A percentile compares a stretch with the other conserved stretches of the same genome.
Conservation (phyloP, 2,113 vertebrate species). For the Chaetodon trifascialis region DNA sequence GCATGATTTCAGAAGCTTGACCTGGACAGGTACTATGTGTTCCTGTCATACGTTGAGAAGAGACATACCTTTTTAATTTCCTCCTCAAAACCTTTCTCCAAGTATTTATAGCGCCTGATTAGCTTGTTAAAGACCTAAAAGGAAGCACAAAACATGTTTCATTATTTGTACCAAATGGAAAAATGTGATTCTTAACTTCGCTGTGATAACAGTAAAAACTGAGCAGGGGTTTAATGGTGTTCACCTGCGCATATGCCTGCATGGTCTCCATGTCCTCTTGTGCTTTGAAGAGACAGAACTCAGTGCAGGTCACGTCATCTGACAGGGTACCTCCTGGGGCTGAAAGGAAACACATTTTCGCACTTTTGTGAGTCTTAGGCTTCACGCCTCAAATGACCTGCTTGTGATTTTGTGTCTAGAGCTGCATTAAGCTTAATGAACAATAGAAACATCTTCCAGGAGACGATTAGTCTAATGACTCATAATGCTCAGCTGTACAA, state of each 20-base stretch:
- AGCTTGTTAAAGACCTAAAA: slow-evolving; percentile 98
- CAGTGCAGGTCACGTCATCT: slow-evolving; percentile 95
- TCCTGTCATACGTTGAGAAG: background rate
- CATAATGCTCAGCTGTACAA: background rate
- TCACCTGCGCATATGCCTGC: slow-evolving; percentile 98
- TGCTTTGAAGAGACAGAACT: slow-evolving; percentile 97
- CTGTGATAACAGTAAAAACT: background rate
- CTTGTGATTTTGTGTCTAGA: too few species aligned
- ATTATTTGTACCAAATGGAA: slow-evolving; percentile 89
- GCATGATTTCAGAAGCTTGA: background rate
- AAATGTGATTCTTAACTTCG: background rate
- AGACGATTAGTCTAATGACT: background rate
- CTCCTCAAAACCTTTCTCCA: slow-evolving; percentile 99
- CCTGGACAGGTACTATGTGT: background rate
- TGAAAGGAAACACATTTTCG: slow-evolving; percentile 62
- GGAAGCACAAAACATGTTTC: background rate
- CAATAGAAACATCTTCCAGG: background rate
- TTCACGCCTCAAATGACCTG: background rate
- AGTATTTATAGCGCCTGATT: slow-evolving; percentile 97
- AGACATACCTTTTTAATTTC: slow-evolving; percentile 96
- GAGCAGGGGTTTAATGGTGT: background rate
- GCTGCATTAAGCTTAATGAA: background rate
- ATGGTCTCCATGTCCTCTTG: slow-evolving; percentile 99
- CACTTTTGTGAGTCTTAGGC: background rate
- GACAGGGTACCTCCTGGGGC: slow-evolving; percentile 96